A percentile compares a stretch with the other conserved stretches of the same genome.
Evolutionary conservation across 2,797 vertebrate species (phyloP).

Genomic region (Vultur gryphus): DNA sequence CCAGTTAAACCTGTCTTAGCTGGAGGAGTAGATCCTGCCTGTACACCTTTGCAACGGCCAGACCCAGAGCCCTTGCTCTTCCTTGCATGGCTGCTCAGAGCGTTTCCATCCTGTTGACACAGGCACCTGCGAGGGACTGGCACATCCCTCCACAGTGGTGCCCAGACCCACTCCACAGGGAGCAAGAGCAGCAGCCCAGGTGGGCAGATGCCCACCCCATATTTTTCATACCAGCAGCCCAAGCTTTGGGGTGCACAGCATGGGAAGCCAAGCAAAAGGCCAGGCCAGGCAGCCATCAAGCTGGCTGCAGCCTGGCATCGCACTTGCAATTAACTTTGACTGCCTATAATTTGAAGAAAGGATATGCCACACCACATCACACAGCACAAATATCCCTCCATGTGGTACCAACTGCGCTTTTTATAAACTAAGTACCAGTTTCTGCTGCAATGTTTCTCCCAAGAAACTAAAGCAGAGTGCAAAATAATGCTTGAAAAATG

Average conservation of each 20-base stretch:
- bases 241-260: not conserved
- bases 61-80: not conserved
- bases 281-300: not conserved
- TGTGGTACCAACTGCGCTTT: constrained; percentile 5
- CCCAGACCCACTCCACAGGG: not conserved
- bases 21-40: not conserved
- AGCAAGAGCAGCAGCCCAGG: not conserved
- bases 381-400: constrained; percentile 34
- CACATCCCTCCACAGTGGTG: rapidly evolving
- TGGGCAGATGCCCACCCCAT: not conserved
- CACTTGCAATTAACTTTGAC: constrained; percentile 47
- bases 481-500: not conserved
- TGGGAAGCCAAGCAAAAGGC: not conserved
- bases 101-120: not conserved
- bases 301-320: not conserved
- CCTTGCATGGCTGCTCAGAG: not conserved
- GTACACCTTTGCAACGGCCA: not conserved
- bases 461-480: not conserved
- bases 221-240: not conserved
- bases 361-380: constrained; percentile 53
- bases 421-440: constrained; percentile 60
- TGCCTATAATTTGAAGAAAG: constrained; percentile 64
- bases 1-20: not conserved
- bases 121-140: rapidly evolving
- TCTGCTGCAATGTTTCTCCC: constrained; percentile 40